Base-by-base conservation (phyloP, 2,888 invertebrate genomes). In the Sarcophaga subvicina region DNA sequence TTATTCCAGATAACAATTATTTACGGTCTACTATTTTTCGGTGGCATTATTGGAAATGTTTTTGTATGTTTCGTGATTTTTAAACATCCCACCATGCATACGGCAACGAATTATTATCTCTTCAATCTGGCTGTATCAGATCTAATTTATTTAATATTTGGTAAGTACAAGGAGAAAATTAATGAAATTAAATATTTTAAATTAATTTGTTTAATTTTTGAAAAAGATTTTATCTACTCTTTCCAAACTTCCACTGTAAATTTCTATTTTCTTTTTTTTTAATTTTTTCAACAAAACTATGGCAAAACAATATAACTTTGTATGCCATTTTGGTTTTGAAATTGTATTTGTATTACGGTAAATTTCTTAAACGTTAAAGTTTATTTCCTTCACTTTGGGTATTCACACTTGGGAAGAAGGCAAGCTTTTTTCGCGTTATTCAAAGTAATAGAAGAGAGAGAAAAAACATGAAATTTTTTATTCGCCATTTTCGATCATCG, bases 91-190 rank as follows among this genome's bases (percentile, higher is more conserved):
- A 95, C 96, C 10, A 96, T 98, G 96, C 98, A 97, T 90, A 97
- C 98, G 0, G 97, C 98, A 0, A 98, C 98, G 0, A 98, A 98
- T 92, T 98, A 97, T 92, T 98, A 98, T 92, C 94, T 98, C 71
- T 97, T 98, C 94, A 98, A 97, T 91, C 94, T 98, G 93, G 97
- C 98, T 22, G 94, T 98, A 20, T 98, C 98, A 25, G 98, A 98
- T 93, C 94, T 98, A 22, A 95, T 96, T 75, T 95, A 98, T 88
- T 94, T 98, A 17, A 91, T 97, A 5, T 95, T 98, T 90, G 98
- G 98, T 97, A 93, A 96, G 96, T 95, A 49, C 60, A 59, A 17
- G 3, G 2, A 37, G 12, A 62, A 73, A 54, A 54, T 54, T 54
- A 4, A 54, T 14, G 1, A 17, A 54, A 37, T 37, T 37, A 37